A percentile compares a stretch with the other conserved stretches of the same genome.
phyloP scores from a whole-genome alignment of 2,797 vertebrate species.

The Etheostoma nigrum region DNA sequence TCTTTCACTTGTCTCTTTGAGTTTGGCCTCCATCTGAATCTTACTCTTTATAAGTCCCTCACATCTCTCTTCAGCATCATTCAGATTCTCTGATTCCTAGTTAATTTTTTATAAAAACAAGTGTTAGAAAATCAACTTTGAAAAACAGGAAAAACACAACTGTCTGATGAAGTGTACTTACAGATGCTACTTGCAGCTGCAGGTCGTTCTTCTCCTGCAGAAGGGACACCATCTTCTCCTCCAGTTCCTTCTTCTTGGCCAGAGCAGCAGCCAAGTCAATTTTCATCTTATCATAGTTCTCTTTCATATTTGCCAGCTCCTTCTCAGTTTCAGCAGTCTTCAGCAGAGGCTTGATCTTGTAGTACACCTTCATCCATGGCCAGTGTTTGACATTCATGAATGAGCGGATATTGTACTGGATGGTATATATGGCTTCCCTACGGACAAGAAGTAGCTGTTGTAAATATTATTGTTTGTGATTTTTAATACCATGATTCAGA shows the following conservation, averaged over 20 bases:
- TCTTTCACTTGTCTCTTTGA: constrained; percentile 90
- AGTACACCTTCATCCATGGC: constrained; percentile 96
- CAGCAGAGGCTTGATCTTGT: constrained; percentile 94
- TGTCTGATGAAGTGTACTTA: constrained; percentile 71
- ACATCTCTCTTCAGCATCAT: constrained; percentile 91
- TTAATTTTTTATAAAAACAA: background rate
- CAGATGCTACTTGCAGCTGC: constrained; percentile 89
- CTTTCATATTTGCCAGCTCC: constrained; percentile 90
- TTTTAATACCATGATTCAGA: rapidly evolving
- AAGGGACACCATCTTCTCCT: constrained; percentile 91
- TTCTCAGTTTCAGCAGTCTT: constrained; percentile 92
- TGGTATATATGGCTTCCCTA: constrained; percentile 88
- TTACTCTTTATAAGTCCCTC: constrained; percentile 93
- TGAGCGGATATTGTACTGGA: constrained; percentile 90
- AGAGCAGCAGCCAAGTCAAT: constrained; percentile 85
- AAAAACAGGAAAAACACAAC: background rate
- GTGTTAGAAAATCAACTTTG: background rate
- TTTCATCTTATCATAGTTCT: constrained; percentile 82
- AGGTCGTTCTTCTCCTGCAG: constrained; percentile 93
- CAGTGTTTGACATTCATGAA: constrained; percentile 94
- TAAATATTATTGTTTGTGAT: rapidly evolving
- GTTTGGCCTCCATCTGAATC: constrained; percentile 89
- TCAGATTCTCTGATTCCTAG: constrained; percentile 88
- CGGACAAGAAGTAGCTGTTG: constrained; percentile 12
- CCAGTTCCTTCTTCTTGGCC: constrained; percentile 90